phyloP scores from a whole-genome alignment of 2,797 vertebrate species.

The Neosilurus mollespiculum region DNA sequence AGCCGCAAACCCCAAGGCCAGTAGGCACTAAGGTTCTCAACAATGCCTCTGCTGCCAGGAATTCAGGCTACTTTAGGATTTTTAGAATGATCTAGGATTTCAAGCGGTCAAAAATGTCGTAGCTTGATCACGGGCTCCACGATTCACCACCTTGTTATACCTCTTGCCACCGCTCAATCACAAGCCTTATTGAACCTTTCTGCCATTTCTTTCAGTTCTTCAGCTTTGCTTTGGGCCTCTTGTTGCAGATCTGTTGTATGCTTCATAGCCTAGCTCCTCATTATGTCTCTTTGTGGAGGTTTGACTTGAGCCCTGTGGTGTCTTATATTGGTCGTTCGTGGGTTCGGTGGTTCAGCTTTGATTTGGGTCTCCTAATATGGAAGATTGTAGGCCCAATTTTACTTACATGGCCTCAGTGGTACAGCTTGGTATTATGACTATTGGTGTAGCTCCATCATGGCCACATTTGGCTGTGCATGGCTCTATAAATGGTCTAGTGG shows the following conservation, averaged over 20 bases:
- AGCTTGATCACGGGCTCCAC: not conserved
- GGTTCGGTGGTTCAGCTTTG: slow-evolving; percentile 13
- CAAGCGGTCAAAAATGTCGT: slow-evolving; percentile 9
- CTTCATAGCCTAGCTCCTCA: not conserved
- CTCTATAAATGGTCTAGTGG: not conserved
- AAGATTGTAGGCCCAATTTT: not conserved
- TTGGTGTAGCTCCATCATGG: not conserved
- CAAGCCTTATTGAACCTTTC: not conserved
- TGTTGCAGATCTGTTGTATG: not conserved
- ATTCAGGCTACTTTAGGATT: slow-evolving; percentile 17
- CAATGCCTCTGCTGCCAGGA: slow-evolving; percentile 24
- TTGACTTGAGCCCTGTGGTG: not conserved
- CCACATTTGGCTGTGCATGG: not conserved
- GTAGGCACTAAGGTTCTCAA: slow-evolving; percentile 11
- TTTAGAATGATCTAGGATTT: slow-evolving; percentile 21
- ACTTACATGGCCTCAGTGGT: not conserved
- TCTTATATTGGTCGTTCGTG: slow-evolving; percentile 3
- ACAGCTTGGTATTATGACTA: not conserved
- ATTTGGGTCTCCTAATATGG: not conserved
- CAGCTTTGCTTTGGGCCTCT: not conserved
- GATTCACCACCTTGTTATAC: slow-evolving; percentile 10
- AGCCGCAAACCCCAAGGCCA: slow-evolving; percentile 22
- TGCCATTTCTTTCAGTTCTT: slow-evolving; percentile 9
- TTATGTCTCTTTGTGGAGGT: not conserved
- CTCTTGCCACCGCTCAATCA: slow-evolving; percentile 9